phyloP scores from a whole-genome alignment of 1,140 invertebrate genomes.

The Bombus soroeensis region DNA sequence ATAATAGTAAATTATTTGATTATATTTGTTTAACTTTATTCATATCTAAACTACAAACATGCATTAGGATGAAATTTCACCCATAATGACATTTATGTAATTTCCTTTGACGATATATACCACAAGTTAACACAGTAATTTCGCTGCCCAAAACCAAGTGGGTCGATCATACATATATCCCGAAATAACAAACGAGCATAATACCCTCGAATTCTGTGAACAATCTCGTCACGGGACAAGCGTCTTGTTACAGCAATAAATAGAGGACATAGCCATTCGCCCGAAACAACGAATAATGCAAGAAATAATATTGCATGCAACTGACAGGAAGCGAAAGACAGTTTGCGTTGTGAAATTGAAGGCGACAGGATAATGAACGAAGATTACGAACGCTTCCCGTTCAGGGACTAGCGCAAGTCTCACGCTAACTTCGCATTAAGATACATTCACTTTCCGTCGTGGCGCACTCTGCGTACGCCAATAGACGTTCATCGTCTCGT shows the following conservation, averaged over 20 bases:
- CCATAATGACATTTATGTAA: too few species aligned
- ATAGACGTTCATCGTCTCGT: not conserved
- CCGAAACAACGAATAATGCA: constrained; percentile 15
- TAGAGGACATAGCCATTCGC: too few species aligned
- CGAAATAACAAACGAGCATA: not conserved
- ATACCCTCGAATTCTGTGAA: not conserved
- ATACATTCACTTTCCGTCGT: constrained; percentile 29
- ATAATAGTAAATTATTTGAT: too few species aligned
- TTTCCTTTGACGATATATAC: not conserved
- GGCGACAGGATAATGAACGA: constrained; percentile 24
- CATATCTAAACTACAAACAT: too few species aligned
- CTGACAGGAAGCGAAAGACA: too few species aligned
- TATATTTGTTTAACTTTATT: too few species aligned
- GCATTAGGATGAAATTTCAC: too few species aligned
- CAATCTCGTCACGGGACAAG: not conserved
- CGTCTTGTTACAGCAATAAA: not conserved
- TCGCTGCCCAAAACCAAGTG: not conserved
- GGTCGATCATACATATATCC: not conserved
- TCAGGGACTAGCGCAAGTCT: not conserved
- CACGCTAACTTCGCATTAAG: constrained; percentile 18
- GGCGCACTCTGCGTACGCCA: not conserved
- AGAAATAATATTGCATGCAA: constrained; percentile 9
- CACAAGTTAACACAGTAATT: not conserved
- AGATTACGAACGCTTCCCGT: not conserved
- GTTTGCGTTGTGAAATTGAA: not conserved